Percentiles rank a stretch among this genome's conserved stretches.
phyloP scores from a whole-genome alignment of 2,797 vertebrate genomes.

The Huso huso region DNA sequence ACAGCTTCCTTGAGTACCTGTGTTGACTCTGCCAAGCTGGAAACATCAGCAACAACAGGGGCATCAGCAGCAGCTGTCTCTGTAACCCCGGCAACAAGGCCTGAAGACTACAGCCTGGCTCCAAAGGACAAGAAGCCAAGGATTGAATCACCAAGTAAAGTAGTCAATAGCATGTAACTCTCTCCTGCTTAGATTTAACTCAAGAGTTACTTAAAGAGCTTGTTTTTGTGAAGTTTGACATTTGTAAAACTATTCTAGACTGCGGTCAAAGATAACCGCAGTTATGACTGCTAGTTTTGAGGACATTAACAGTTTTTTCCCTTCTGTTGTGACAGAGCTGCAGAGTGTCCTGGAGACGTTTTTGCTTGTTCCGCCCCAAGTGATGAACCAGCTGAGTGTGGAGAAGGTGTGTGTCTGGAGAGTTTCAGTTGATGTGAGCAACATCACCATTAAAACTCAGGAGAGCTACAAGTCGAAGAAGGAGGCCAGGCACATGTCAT shows the following conservation, averaged over 20 bases:
- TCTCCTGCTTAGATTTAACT: not conserved
- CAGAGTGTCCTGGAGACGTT: conserved; percentile 2
- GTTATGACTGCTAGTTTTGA: not conserved
- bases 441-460: conserved; percentile 6
- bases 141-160: conserved; percentile 12
- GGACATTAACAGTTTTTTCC: not conserved
- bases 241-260: not conserved
- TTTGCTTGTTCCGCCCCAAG: not conserved
- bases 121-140: conserved; percentile 2
- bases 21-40: too few species aligned
- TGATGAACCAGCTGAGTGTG: conserved; percentile 2
- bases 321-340: conserved; percentile 14
- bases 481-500: conserved; percentile 15
- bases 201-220: not conserved
- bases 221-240: not conserved
- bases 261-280: not conserved
- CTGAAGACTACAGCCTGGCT: conserved; percentile 5
- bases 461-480: conserved; percentile 11
- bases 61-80: not conserved
- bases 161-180: not conserved
- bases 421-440: conserved; percentile 10
- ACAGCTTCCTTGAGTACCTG: not conserved
- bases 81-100: not conserved
- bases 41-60: not conserved
- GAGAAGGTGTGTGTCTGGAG: conserved; percentile 7